Base-by-base conservation (phyloP, 92 coral and sea anemone species). In the Epizoanthus fatuus region DNA sequence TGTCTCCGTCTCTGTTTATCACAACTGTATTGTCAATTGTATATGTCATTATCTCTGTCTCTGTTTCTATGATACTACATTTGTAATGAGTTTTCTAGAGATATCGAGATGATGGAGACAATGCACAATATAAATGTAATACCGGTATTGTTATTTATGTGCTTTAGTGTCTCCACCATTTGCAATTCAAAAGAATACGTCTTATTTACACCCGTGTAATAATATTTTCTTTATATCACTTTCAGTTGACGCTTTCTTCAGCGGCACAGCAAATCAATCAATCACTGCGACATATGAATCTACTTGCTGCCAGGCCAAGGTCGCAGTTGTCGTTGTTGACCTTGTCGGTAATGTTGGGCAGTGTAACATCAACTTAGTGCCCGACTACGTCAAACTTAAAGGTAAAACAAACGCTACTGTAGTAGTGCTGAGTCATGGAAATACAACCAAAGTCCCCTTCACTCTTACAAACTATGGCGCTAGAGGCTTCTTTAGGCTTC, bases 241-340 rank as follows among this genome's bases (percentile, higher is more conserved):
- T n/a, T 22, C 75, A 89, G 92, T 85, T 71, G 81, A 25, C 52
- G 75, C 76, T 14, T 78, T 70, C 59, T 4, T 32, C 7, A 39
- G 35, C 3, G 92, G 82, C 2, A 60, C 29, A n/a, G 53, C 56
- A 7, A 85, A 89, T 65, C 29, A 5, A 42, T 62, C 86, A 17
- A 75, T 85, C 10, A 9, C 74, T 69, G 92, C 76, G 40, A n/a
- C 63, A 13, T 89, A 84, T 60, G 42, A 71, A 14, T 89, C 92
- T 4, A 79, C 63, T 1, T 89, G 92, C 72, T 89, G 92, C 15
- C 86, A 89, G 19, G 80, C 86, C n/a, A 79, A 83, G 40, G 92
- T 85, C 59, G 65, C 17, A 3, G 81, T 85, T 7, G 52, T 89
- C 11, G 92, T 69, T 13, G 67, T 89, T 60, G 92, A 89, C 74